phyloP scores from a whole-genome alignment of 2,113 vertebrate species.

The Verasper variegatus region DNA sequence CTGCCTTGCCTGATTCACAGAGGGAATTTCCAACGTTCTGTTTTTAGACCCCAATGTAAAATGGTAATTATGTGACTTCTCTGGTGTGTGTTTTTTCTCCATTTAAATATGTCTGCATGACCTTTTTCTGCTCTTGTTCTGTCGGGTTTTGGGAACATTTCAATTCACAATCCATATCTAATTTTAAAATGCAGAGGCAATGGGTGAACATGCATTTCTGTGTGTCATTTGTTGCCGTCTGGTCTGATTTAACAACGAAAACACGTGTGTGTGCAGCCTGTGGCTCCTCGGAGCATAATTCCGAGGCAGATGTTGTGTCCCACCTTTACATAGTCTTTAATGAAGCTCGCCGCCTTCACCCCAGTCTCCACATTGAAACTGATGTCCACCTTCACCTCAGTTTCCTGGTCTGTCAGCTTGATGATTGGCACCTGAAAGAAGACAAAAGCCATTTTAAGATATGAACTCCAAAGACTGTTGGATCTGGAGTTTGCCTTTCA shows the following conservation, averaged over 20 bases:
- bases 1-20: constrained; percentile 20
- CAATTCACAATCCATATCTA: background rate
- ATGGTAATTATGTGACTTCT: constrained; percentile 58
- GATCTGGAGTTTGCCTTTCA: no score
- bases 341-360: constrained; percentile 95
- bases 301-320: background rate
- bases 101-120: constrained; percentile 39
- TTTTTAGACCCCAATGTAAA: constrained; percentile 54
- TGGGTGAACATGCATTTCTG: background rate
- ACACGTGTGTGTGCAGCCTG: no score
- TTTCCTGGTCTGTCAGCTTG: constrained; percentile 97
- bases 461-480: background rate
- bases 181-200: no score
- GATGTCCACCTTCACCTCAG: constrained; percentile 99
- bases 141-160: background rate
- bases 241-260: background rate
- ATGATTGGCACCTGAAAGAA: constrained; percentile 94
- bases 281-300: no score
- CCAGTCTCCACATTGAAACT: constrained; percentile 99
- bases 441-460: background rate
- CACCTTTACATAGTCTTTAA: constrained; percentile 97
- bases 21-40: constrained; percentile 64
- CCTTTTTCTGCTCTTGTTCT: constrained; percentile 11
- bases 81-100: constrained; percentile 4
- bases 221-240: background rate